Base-by-base conservation (phyloP, 2,113 vertebrate genomes). In the Leucoraja erinaceus region DNA sequence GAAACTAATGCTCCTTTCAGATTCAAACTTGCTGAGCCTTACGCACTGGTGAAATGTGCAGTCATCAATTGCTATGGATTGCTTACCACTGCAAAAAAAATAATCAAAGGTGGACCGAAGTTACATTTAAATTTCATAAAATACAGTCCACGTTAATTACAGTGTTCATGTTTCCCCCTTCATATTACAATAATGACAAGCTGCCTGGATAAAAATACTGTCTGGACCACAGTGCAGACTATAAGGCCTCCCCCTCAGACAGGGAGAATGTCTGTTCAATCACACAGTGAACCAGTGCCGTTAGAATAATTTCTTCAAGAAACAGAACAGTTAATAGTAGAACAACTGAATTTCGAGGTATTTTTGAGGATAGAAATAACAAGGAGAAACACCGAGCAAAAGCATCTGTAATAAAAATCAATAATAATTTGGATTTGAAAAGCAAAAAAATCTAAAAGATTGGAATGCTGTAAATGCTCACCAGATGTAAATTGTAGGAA, bases 11-110 rank as follows among this genome's bases (percentile, higher is more conserved):
- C 99, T 99, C 90, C 99, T 97, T 96, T 99, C 99, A 0, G 98
- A 99, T 96, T 99, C 99, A 94, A 99, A 99, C 96, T 99, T 99
- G 97, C 99, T 99, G 96, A 99, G 98, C 76, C 99, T 97, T 94
- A 99, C 99, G 4, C 99, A 99, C 95, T 99, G 99, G 95, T 99
- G 98, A 96, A 99, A 99, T 93, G 98, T 99, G 96, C 99, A 99
- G 97, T 99, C 99, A 0, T 99, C 99, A 5, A 99, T 99, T 94
- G 99, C 99, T 59, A 99, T 99, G 14, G 99, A 99, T 97, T 99
- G 99, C 96, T 99, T 99, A 94, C 99, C 98, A 0, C 98, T 99
- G 94, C 25, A 47, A 47, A 47, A 0, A 47, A 93, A 93, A 94
- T 91, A 95, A 70, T 72, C 18, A 72, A 38, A 28, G 93, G 47